Base-by-base conservation (phyloP, 2,797 vertebrate genomes). In the Cirrhinus molitorella region DNA sequence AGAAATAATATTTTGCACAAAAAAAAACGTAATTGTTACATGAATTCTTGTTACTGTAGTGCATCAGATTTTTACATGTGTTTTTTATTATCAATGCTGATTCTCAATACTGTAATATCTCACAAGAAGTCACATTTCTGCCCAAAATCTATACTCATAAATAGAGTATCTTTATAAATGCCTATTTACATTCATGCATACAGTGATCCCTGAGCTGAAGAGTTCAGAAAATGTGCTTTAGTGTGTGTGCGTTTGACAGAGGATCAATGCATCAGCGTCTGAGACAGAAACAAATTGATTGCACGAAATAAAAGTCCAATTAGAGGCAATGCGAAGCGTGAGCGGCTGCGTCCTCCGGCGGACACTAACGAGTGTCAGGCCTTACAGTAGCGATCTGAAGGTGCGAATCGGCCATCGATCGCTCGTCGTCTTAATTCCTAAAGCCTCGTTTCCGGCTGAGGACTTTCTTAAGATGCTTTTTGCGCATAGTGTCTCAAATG, bases 291-390 rank as follows among this genome's bases (percentile, higher is more conserved):
- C 92, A 85, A 95, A 95, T 95, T 93, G 95, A 95, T 95, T 94
- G 93, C 92, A 88, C 90, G 93, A 92, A 94, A 95, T 95, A 95
- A 95, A 95, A 95, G 92, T 95, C 93, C 93, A 95, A 95, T 96
- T 95, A 95, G 93, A 94, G 88, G 92, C 91, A n/a, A n/a, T n/a
- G 31, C 2, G 31, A 34, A 34, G 40, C 40, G 40, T 8, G 37
- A 40, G 37, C 37, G 37, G 37, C n/a, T n/a, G n/a, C n/a, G n/a
- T n/a, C n/a, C n/a, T n/a, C n/a, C n/a, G n/a, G 77, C 71, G 84
- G 83, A 79, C 75, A 66, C 74, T 63, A 72, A 83, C 83, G 77
- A 86, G 84, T 71, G 85, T 71, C 79, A 86, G 83, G 82, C 88
- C 88, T 88, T 72, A 79, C 65, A 86, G 86, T 67, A 85, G 83